These are phyloP conservation scores for Actenoides hombroni DNA, from an alignment of 2,113 vertebrate species.

Conservation along the genomic window DNA sequence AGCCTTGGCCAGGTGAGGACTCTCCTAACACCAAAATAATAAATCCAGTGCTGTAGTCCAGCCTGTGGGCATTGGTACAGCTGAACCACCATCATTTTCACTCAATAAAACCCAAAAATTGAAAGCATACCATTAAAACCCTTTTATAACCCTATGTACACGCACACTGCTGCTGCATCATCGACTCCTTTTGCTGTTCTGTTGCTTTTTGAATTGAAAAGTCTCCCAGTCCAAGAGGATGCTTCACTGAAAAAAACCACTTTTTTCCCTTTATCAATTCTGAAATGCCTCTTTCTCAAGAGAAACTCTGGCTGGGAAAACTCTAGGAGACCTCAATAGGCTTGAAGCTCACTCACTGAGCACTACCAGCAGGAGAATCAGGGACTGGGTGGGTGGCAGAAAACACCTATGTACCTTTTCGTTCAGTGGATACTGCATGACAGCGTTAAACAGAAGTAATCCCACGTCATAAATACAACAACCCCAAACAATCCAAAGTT, in stretches of 20 bases:
- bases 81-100: constrained; percentile 21
- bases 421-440: constrained; percentile 56
- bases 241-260: background rate
- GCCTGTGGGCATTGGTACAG: background rate
- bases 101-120: constrained; percentile 23
- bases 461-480: constrained; percentile 56
- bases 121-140: constrained; percentile 40
- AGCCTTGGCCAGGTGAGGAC: background rate
- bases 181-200: background rate
- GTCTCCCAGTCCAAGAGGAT: background rate
- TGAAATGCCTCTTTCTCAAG: background rate
- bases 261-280: background rate
- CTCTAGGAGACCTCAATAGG: background rate
- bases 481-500: constrained; percentile 35
- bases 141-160: constrained; percentile 57
- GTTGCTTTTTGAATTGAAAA: background rate
- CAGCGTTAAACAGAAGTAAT: constrained; percentile 52
- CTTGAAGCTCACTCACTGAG: background rate
- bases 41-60: background rate
- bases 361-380: background rate
- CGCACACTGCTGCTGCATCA: background rate
- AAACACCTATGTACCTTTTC: constrained; percentile 65
- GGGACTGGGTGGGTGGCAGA: background rate
- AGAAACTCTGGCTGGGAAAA: background rate
- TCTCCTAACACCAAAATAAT: fast-evolving